These are phyloP conservation scores for Lonchura striata DNA, from an alignment of 2,113 vertebrate genomes.

Conservation along the genomic window DNA sequence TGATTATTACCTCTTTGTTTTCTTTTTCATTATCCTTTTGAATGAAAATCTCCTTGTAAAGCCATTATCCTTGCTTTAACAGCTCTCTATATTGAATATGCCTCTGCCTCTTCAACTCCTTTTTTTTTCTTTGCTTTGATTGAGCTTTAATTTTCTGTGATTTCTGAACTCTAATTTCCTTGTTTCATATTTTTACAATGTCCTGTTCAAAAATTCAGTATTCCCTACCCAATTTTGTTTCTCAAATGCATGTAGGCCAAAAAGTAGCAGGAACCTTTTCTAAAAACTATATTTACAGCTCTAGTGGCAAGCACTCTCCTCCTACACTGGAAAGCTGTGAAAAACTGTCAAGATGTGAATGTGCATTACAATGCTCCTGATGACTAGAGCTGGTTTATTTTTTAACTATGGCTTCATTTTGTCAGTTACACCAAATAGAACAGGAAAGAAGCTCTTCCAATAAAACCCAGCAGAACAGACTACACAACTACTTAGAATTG, in stretches of 20 bases:
- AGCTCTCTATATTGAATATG: neutral
- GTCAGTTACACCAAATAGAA: neutral
- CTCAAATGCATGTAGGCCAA: neutral
- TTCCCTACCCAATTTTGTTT: neutral
- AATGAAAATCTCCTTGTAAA: conserved; percentile 44
- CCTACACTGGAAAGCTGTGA: conserved; percentile 56
- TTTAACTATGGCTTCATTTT: conserved; percentile 57
- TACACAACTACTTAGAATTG: neutral
- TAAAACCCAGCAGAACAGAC: neutral
- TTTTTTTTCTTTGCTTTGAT: neutral
- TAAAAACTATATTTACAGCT: conserved; percentile 40
- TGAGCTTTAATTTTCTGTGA: conserved; percentile 18
- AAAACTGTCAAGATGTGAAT: conserved; percentile 56
- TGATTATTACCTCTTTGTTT: conserved; percentile 42
- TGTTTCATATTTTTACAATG: neutral
- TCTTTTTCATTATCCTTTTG: conserved; percentile 42
- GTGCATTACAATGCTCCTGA: conserved; percentile 42
- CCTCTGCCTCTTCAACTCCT: neutral
- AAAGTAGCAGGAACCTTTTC: conserved; percentile 31
- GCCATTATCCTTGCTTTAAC: conserved; percentile 36
- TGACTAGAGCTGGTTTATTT: conserved; percentile 46
- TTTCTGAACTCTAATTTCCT: conserved; percentile 22
- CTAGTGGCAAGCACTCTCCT: conserved; percentile 35
- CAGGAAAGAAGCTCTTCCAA: neutral
- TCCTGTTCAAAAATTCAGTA: neutral